A percentile compares a stretch with the other conserved stretches of the same genome.
phyloP scores from a whole-genome alignment of 1,140 invertebrate species.

The Ectropis grisescens region DNA sequence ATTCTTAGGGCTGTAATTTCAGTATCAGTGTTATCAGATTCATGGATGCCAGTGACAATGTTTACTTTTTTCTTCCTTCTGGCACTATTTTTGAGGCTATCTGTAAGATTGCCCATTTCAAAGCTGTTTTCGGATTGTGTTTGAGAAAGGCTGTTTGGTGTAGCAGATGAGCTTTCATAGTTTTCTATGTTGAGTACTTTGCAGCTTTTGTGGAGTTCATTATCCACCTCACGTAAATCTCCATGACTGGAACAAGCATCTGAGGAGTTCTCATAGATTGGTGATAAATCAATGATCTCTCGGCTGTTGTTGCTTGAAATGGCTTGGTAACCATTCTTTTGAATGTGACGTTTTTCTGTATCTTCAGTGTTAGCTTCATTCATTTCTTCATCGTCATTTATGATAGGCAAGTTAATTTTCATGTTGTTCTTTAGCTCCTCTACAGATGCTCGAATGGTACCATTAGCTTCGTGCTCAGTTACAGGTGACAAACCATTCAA shows the following conservation, averaged over 20 bases:
- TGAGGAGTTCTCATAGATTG: conserved; percentile 68
- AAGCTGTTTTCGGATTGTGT: conserved; percentile 68
- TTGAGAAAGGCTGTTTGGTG: conserved; percentile 62
- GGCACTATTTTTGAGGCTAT: conserved; percentile 69
- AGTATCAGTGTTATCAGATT: conserved; percentile 65
- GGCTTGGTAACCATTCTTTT: conserved; percentile 61
- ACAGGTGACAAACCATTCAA: conserved; percentile 59
- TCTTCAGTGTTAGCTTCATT: conserved; percentile 31
- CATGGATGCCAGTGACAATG: conserved; percentile 71
- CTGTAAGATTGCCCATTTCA: conserved; percentile 60
- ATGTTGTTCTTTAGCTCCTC: conserved; percentile 67
- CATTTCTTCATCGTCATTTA: conserved; percentile 62
- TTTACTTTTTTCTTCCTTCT: conserved; percentile 74
- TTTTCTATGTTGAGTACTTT: conserved; percentile 50
- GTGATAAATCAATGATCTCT: conserved; percentile 65
- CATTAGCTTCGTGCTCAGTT: conserved; percentile 58
- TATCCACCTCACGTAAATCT: conserved; percentile 51
- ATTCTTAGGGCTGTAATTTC: conserved; percentile 64
- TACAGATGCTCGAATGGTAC: conserved; percentile 57
- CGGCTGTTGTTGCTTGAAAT: conserved; percentile 47
- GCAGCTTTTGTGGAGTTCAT: conserved; percentile 47
- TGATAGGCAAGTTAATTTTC: conserved; percentile 66
- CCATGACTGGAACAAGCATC: conserved; percentile 67
- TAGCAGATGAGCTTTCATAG: conserved; percentile 58
- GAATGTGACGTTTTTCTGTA: conserved; percentile 24